phyloP scores from a whole-genome alignment of 2,888 invertebrate genomes.

The Marronus borbonicus region DNA sequence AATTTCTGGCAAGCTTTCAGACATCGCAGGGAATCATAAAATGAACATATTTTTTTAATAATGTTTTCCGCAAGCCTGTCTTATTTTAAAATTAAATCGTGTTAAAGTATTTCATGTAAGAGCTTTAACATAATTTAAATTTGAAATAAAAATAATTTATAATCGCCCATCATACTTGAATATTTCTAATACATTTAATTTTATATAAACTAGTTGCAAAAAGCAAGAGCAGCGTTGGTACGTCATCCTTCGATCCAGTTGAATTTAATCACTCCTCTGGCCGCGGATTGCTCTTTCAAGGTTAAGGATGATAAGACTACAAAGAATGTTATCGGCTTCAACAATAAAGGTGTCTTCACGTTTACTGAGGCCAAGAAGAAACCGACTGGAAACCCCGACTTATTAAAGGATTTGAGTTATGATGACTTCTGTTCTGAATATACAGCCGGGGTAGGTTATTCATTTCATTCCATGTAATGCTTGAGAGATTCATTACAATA shows the following conservation, averaged over 20 bases:
- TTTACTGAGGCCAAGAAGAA: conserved; percentile 78
- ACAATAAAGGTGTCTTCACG: conserved; percentile 75
- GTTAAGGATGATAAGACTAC: conserved; percentile 74
- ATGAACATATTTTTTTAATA: no score
- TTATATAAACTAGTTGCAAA: conserved; percentile 42
- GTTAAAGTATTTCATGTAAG: no score
- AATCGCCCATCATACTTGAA: no score
- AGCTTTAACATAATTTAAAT: no score
- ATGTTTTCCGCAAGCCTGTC: no score
- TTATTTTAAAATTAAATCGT: no score
- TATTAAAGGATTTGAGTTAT: conserved; percentile 74
- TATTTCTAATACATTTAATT: background rate
- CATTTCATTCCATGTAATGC: no score
- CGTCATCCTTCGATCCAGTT: conserved; percentile 75
- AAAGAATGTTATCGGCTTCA: conserved; percentile 77
- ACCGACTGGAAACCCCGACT: conserved; percentile 73
- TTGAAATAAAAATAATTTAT: no score
- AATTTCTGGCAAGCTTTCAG: no score
- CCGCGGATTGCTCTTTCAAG: conserved; percentile 67
- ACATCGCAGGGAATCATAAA: no score
- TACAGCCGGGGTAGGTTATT: conserved; percentile 74
- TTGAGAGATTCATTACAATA: no score
- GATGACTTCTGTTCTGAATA: conserved; percentile 80
- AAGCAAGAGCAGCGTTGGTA: conserved; percentile 64
- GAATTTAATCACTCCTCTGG: conserved; percentile 76